Conservation (phyloP, 2,797 vertebrate species). For the Alosa sapidissima region DNA sequence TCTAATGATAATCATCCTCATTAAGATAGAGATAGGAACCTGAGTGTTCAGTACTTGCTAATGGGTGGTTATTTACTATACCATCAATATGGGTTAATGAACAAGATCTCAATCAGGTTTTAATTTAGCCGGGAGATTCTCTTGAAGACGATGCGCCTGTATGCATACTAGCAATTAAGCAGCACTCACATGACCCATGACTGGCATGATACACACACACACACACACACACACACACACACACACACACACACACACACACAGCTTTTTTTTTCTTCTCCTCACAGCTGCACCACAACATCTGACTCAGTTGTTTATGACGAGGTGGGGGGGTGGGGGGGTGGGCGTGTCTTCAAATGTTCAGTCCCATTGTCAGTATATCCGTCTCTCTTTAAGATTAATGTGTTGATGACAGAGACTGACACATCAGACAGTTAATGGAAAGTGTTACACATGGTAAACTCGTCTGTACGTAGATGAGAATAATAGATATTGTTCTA, state of each 20-base stretch:
- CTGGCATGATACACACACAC: not conserved
- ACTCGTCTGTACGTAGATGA: not conserved
- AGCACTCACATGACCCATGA: not conserved
- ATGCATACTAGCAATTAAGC: slow-evolving; percentile 19
- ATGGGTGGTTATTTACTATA: slow-evolving; percentile 16
- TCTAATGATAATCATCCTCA: slow-evolving; percentile 20
- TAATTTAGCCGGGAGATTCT: slow-evolving; percentile 9
- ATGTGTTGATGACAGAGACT: not conserved
- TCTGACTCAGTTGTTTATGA: not conserved
- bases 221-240: no score
- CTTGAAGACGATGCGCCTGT: not conserved
- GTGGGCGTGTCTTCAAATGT: not conserved
- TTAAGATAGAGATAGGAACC: slow-evolving; percentile 20
- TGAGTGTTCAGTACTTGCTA: not conserved
- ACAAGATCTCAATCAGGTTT: slow-evolving; percentile 21
- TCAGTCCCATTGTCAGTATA: not conserved
- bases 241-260: no score
- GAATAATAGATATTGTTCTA: not conserved
- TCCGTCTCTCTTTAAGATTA: not conserved
- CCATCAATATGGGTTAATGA: slow-evolving; percentile 23
- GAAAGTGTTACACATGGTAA: not conserved
- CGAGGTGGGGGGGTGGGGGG: not conserved
- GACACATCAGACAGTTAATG: not conserved
- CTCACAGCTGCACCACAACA: not conserved
- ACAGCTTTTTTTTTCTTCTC: not conserved